phyloP scores from a whole-genome alignment of 2,888 invertebrate species.

The Prosopocoilus inquinatus region DNA sequence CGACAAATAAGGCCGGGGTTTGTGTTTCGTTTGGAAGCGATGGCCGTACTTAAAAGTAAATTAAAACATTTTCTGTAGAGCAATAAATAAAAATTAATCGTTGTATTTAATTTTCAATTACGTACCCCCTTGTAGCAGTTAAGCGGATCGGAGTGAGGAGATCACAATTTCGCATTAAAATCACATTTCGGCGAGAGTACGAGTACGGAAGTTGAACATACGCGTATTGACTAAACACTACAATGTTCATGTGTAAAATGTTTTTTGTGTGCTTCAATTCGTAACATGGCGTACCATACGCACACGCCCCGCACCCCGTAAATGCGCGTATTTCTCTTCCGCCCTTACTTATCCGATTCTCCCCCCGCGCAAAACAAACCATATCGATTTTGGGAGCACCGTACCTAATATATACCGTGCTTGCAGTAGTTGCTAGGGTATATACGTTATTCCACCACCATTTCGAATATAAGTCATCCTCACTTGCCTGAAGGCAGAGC shows the following conservation, averaged over 20 bases:
- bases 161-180: constrained; percentile 11
- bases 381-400: constrained; percentile 53
- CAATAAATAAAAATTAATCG: neutral
- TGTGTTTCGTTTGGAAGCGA: no score
- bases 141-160: neutral
- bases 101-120: constrained; percentile 1
- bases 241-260: constrained; percentile 48
- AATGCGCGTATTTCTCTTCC: constrained; percentile 43
- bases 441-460: constrained; percentile 34
- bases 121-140: constrained; percentile 13
- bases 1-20: no score
- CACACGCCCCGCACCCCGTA: constrained; percentile 35
- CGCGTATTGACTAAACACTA: constrained; percentile 45
- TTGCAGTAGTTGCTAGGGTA: constrained; percentile 44
- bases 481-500: constrained; percentile 18
- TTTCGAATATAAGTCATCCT: constrained; percentile 35
- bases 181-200: constrained; percentile 24
- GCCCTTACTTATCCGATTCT: constrained; percentile 37
- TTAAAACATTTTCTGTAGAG: no score
- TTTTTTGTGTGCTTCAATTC: constrained; percentile 45
- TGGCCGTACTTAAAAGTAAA: no score
- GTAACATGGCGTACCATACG: constrained; percentile 51
- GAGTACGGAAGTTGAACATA: constrained; percentile 17
- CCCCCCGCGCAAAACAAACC: constrained; percentile 49
- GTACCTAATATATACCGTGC: constrained; percentile 45